Base-by-base conservation (phyloP, 2,113 vertebrate genomes). In the Cheilinus undulatus region DNA sequence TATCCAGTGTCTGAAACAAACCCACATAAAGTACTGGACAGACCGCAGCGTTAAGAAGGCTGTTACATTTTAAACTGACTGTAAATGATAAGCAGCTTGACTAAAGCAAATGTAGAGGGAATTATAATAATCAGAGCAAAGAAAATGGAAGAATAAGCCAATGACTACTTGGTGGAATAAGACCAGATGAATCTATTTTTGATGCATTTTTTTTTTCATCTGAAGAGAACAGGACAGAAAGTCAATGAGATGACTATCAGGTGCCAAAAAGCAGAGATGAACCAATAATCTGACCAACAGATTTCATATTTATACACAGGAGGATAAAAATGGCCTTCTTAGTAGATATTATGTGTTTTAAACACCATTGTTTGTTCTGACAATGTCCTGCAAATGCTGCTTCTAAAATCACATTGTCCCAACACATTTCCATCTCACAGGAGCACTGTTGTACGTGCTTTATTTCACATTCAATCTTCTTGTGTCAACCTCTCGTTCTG, bases 401-500 rank as follows among this genome's bases (percentile, higher is more conserved):
- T 7, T 2, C 4, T 5, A 5, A 7, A 43, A 40, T 42, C 4
- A n/a, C 42, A 45, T n/a, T 20, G 7, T 45, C 0, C 42, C 8
- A 8, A 45, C 3, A 14, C 19, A 7, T 20, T 45, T 19, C n/a
- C 17, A 17, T 26, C 50, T 52, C 15, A 27, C 7, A 28, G 23
- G 24, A 26, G 50, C 50, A 28, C 4, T 5, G 24, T 22, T 28
- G 49, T 14, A 51, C 3, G 10, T 24, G 23, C 50, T 17, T 27
- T 28, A 14, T 27, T 52, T 26, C 24, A 28, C 50, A 19, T 52
- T 28, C 50, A 28, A 13, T 27, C 40, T 46, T n/a, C 36, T 19
- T 7, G 4, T 58, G 43, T 73, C 70, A 75, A 20, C 26, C n/a
- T 52, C 36, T 78, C n/a, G 30, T 32, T 70, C 50, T 69, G n/a